Conservation (phyloP, 2,113 vertebrate species). For the Merops nubicus region DNA sequence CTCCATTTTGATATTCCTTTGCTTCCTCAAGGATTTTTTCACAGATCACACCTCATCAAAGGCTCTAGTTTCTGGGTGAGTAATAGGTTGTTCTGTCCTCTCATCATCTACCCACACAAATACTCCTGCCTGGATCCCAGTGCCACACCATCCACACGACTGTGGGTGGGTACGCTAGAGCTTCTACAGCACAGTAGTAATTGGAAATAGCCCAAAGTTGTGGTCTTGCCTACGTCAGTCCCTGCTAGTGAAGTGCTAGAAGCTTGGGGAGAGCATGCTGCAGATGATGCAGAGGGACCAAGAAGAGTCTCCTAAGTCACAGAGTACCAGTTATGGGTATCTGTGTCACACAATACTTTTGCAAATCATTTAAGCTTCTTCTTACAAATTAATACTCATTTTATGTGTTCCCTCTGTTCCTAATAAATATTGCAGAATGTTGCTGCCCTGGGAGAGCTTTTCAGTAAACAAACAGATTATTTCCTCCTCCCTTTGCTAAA, state of each 20-base stretch:
- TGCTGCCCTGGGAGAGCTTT: background rate
- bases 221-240: background rate
- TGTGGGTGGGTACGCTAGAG: background rate
- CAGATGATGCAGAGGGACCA: background rate
- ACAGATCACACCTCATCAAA: background rate
- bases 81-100: conserved; percentile 17
- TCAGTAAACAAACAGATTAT: conserved; percentile 13
- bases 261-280: background rate
- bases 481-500: background rate
- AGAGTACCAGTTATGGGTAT: background rate
- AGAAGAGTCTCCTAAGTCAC: background rate
- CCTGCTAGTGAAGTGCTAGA: background rate
- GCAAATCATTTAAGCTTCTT: background rate
- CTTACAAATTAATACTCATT: background rate
- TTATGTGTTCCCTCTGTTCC: background rate
- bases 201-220: background rate
- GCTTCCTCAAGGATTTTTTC: background rate
- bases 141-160: background rate
- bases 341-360: background rate
- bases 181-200: background rate
- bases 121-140: conserved; percentile 27
- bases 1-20: background rate
- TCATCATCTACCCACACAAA: conserved; percentile 7
- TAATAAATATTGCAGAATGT: conserved; percentile 4
- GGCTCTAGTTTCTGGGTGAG: background rate